A percentile compares a stretch with the other conserved stretches of the same genome.
phyloP scores from a whole-genome alignment of 1,140 invertebrate genomes.

The Aleiodes sp. region DNA sequence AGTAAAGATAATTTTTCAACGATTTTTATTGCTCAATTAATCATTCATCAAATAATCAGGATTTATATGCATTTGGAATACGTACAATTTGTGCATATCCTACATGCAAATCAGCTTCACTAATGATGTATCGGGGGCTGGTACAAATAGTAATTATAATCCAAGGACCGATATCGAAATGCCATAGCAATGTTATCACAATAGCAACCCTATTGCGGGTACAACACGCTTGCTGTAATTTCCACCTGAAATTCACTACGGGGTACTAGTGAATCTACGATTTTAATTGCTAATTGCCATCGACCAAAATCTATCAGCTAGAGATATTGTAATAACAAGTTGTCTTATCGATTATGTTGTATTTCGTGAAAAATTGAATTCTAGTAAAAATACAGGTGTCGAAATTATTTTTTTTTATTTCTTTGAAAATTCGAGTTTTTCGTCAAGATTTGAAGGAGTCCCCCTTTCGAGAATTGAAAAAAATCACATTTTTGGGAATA shows the following conservation, averaged over 20 bases:
- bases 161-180: constrained; percentile 42
- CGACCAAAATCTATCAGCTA: background rate
- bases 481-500: no score
- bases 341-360: no score
- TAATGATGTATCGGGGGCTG: constrained; percentile 31
- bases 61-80: constrained; percentile 35
- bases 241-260: constrained; percentile 29
- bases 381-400: no score
- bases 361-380: no score
- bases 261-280: constrained; percentile 28
- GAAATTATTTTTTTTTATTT: no score
- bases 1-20: no score
- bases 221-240: constrained; percentile 25
- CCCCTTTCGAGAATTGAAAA: no score
- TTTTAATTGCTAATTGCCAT: constrained; percentile 54
- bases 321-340: constrained; percentile 18
- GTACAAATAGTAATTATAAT: constrained; percentile 48
- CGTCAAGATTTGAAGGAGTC: no score
- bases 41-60: constrained; percentile 9
- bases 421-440: no score
- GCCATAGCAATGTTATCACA: constrained; percentile 29
- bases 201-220: background rate
- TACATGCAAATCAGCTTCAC: constrained; percentile 41
- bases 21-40: background rate
- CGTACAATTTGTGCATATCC: constrained; percentile 12